Percentiles rank a stretch among this genome's conserved stretches.
Evolutionary conservation across 2,797 vertebrate species (phyloP).

Genomic region (Acomys russatus): DNA sequence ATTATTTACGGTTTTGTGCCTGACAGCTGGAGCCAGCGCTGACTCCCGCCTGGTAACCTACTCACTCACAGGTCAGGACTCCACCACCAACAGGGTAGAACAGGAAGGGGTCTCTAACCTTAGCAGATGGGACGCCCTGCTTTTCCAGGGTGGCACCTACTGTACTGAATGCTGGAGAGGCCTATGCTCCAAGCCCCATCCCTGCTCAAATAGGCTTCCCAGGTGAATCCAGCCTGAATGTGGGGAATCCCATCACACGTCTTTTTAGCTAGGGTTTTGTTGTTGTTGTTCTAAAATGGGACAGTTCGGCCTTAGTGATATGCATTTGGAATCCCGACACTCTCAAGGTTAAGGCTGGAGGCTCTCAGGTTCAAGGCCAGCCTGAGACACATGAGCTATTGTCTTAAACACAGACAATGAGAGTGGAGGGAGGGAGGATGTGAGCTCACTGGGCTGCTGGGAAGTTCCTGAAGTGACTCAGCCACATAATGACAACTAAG

Average conservation of each 20-base stretch:
- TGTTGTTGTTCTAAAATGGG: not conserved
- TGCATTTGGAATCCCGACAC: not conserved
- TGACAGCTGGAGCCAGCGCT: slow-evolving; percentile 37
- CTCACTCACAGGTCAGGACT: not conserved
- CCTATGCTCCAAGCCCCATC: not conserved
- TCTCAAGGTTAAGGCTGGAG: not conserved
- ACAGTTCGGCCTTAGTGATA: not conserved
- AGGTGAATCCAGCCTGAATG: not conserved
- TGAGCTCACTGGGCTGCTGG: not conserved
- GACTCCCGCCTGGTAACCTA: not conserved
- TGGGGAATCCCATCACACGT: not conserved
- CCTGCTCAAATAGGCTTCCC: not conserved
- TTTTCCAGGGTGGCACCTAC: not conserved
- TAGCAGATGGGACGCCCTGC: not conserved
- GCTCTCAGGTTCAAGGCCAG: not conserved
- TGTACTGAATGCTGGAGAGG: not conserved
- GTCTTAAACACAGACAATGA: not conserved
- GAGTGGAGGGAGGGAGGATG: not conserved
- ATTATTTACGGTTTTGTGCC: slow-evolving; percentile 65
- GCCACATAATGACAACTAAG: not conserved
- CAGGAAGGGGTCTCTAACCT: not conserved
- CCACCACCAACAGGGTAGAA: not conserved
- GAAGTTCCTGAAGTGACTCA: not conserved
- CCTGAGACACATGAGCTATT: not conserved
- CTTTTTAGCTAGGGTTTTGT: not conserved